phyloP scores from a whole-genome alignment of 1,140 invertebrate genomes.

The Brachionus rubens region DNA sequence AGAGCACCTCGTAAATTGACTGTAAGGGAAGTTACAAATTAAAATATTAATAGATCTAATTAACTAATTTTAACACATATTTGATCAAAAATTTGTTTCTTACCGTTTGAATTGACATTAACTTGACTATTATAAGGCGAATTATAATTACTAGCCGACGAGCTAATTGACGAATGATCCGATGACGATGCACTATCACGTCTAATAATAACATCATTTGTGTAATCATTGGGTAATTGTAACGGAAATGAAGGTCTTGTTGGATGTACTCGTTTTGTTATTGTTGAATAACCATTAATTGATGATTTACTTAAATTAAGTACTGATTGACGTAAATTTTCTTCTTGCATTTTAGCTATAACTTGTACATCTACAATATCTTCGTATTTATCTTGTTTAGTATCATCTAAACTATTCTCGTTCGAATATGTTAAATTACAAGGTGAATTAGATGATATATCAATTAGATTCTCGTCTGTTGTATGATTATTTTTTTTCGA shows the following conservation, averaged over 20 bases:
- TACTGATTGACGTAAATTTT: conserved; percentile 24
- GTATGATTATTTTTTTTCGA: background rate
- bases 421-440: conserved; percentile 27
- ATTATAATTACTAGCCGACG: conserved; percentile 15
- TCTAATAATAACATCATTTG: background rate
- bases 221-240: background rate
- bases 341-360: conserved; percentile 43
- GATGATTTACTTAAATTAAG: conserved; percentile 35
- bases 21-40: too few relatives aligned
- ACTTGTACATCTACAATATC: conserved; percentile 37
- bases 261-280: conserved; percentile 20
- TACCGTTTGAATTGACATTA: conserved; percentile 19
- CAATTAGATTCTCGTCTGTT: background rate
- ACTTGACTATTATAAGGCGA: conserved; percentile 38
- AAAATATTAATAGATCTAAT: too few relatives aligned
- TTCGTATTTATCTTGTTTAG: background rate
- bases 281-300: background rate
- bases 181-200: conserved; percentile 32
- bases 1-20: too few relatives aligned
- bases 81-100: too few relatives aligned
- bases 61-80: too few relatives aligned
- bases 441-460: background rate
- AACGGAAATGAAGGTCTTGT: conserved; percentile 27
- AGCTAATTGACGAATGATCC: conserved; percentile 45
- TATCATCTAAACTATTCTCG: background rate